Base-by-base conservation (phyloP, 2,113 vertebrate genomes). In the Sclerurus mexicanus region DNA sequence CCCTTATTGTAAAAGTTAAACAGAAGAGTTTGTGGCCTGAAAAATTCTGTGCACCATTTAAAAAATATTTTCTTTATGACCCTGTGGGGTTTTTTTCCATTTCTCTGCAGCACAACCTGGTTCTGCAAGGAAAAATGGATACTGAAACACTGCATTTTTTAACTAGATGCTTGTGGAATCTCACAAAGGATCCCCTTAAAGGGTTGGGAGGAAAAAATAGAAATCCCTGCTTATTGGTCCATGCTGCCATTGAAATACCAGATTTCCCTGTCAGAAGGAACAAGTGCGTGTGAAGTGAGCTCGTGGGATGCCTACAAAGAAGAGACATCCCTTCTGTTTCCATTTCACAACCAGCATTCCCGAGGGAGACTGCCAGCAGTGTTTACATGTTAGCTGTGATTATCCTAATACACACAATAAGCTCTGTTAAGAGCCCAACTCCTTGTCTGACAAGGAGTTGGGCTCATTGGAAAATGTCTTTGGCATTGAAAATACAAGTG, bases 341-440 rank as follows among this genome's bases (percentile, higher is more conserved):
- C 14, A 35, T 53, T 58, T 58, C 52, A 8, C 77, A 86, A 56
- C 35, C n/a, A 62, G n/a, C 31, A 3, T 53, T 91, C 87, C 88
- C 63, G 52, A 42, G 42, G 72, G 90, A 88, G 23, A 19, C 62
- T 89, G 85, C 80, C 93, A 63, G 31, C 77, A 76, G 71, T 58
- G 86, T 35, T 49, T 33, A 25, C 10, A 3, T 30, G 85, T 53
- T 67, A 68, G 31, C 39, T 60, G 6, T 30, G n/a, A 71, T 84
- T 68, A 68, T 37, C 67, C 79, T 23, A 28, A 52, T 40, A 7
- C 3, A 4, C 19, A 19, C 56, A 66, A 27, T 33, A 42, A 77
- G 77, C 81, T 9, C 37, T 64, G 40, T 42, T 42, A 42, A 42
- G 40, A 42, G 40, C 40, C 40, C 40, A 42, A 14, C 40, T 42